Evolutionary conservation across 1,140 invertebrate genomes (phyloP), one percentile per base, ranked within the genome.

Genomic region (Diabrotica undecimpunctata): DNA sequence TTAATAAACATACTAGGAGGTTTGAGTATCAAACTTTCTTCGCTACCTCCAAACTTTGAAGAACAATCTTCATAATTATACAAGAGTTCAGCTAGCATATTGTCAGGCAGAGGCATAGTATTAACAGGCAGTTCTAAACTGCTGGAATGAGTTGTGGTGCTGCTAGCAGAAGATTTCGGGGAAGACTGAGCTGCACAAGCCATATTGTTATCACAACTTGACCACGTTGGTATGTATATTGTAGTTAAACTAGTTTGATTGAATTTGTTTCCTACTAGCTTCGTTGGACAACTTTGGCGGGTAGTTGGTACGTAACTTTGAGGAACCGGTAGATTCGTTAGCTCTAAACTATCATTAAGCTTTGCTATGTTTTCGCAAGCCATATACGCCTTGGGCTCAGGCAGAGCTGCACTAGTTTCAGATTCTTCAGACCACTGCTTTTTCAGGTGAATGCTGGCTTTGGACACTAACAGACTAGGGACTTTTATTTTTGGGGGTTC

Each of bases 341-440:
- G 72, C 70, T 75, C 81, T 66, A 80, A 82, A 76, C 81, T 81
- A 69, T 83, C 84, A 70, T 85, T 83, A 64, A 88, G 79, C 71
- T 83, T 84, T 7, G 84, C 80, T 66, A 89, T 75, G 80, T 89
- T 85, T 79, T 88, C 86, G 74, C 86, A 88, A 6, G 85, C 86
- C 74, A 82, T 82, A 61, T 83, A 85, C 0, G 80, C 78, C 39
- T 79, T 81, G 0, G 75, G 70, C 55, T 81, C 70, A 25, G 81
- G 78, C 37, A 79, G 80, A 64, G 81, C 81, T 68, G 82, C 85
- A 66, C 85, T 87, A 69, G 82, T 81, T 70, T 86, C 83, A 7
- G 84, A 85, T 62, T 80, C 81, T 75, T 85, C 84, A 63, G 84
- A 85, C 75, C 80, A 77, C 79, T 83, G 80, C 64, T 79, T 75